Base-by-base conservation (phyloP, 2,888 invertebrate genomes). In the Acleris holmiana region DNA sequence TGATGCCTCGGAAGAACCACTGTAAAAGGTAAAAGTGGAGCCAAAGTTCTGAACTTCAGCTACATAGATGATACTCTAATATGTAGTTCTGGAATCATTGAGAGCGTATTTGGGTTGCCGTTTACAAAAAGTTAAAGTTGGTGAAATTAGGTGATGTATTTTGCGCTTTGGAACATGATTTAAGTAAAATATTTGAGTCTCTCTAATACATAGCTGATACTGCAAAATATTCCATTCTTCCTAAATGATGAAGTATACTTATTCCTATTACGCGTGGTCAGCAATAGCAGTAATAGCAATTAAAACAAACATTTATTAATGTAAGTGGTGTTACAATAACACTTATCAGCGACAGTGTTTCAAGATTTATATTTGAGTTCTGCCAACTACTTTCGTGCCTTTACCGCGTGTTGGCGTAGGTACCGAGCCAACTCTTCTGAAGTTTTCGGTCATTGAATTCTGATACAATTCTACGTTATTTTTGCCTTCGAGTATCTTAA, bases 311-410 rank as follows among this genome's bases (percentile, higher is more conserved):
- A 44, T 44, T 44, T n/a, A 7, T 15, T 7, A n/a, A n/a, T 44
- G 44, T 44, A 44, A 44, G 17, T n/a, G 17, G 44, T 10, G 7
- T n/a, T 17, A 44, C 19, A 40, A 40, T 40, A 19, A 40, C 40
- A 53, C 40, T 53, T 40, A 40, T n/a, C 19, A 53, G 35, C 15
- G 29, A 46, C 49, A 29, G 8, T 41, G 17, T 17, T 44, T 44
- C 6, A 44, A n/a, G 17, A 44, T 44, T 44, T 44, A 44, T 23
- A 21, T 44, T 55, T 44, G 61, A 25, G 50, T 68, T 69, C 59
- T 76, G 76, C 74, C 78, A 78, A 76, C 72, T 75, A 44, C 58
- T 62, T 68, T 62, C 67, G 58, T 70, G 40, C 35, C 29, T 19
- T 54, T 54, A 41, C 13, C 41, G 21, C 40, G 13, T 40, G 35